A percentile compares a stretch with the other conserved stretches of the same genome.
Conservation (phyloP, 2,113 vertebrate species). For the Hemichromis elongatus region DNA sequence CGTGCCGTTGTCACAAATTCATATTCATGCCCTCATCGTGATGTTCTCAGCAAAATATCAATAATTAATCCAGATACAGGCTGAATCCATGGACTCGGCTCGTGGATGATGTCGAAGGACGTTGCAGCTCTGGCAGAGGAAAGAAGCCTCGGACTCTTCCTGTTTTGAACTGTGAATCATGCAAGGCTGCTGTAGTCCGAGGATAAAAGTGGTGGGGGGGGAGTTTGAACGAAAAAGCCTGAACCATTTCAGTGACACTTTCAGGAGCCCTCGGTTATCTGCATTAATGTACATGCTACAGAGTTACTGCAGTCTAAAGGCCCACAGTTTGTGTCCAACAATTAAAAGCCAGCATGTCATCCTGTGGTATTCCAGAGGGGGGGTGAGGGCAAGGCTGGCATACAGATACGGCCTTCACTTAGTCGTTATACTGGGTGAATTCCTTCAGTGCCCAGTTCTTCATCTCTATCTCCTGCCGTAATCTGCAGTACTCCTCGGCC, state of each 20-base stretch:
- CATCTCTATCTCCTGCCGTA: constrained; percentile 65
- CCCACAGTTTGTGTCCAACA: background rate
- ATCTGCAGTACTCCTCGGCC: constrained; percentile 68
- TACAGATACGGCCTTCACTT: background rate
- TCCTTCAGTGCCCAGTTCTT: constrained; percentile 75
- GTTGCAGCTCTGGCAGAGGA: background rate
- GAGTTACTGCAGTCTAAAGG: background rate
- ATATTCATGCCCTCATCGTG: background rate
- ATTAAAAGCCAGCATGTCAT: background rate
- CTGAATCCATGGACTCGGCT: fast-evolving
- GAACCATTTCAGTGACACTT: background rate
- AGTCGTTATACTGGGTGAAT: constrained; percentile 43
- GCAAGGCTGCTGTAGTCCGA: background rate
- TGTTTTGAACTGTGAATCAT: background rate
- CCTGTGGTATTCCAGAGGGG: background rate
- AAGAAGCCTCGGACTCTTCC: background rate
- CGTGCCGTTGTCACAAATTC: background rate
- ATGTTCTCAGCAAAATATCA: background rate
- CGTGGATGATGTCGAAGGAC: fast-evolving
- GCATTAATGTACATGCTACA: background rate
- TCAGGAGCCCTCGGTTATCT: background rate
- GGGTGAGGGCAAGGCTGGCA: background rate
- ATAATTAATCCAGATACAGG: background rate
- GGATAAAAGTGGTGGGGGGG: background rate
- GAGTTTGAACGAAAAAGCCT: background rate